Base-by-base conservation (phyloP, 2,888 invertebrate genomes). In the Drosophila buzzatii region DNA sequence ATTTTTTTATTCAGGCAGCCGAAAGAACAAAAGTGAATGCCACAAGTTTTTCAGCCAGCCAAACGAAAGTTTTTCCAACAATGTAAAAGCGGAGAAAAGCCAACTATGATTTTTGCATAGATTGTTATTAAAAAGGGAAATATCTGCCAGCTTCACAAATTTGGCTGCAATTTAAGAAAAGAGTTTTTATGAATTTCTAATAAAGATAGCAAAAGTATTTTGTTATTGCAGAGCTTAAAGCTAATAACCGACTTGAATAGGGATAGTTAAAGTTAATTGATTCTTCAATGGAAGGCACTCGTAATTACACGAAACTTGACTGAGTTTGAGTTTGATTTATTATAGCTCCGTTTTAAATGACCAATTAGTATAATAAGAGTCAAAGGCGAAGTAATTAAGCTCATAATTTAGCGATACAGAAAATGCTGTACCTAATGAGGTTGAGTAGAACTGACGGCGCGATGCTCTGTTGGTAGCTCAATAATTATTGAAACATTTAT, bases 21-120 rank as follows among this genome's bases (percentile, higher is more conserved):
- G 51, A 39, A 39, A 76, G 72, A 76, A 77, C 53, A 80, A 77
- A 77, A 77, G 77, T 76, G 77, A 77, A 77, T 76, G 77, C 77
- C 77, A 77, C 76, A 77, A 77, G 77, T 77, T 80, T 70, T 44
- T 18, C 27, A 27, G 27, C 45, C 58, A 58, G 60, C 20, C 51
- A 31, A 75, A 66, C 66, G 76, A 75, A 76, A 76, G 76, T 76
- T 79, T 75, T 64, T 59, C 6, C 8, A 20, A 37, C 67, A 60
- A 33, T 64, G 58, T 31, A 44, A 44, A 61, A 68, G 74, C 49
- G 51, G 47, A 68, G 60, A 68, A 78, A 63, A 45, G 47, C 49
- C 5, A 69, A 65, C 70, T 45, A 41, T 16, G 45, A 57, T 63
- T 51, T 74, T 53, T 53, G 44, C 77, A 61, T 64, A 35, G 44